Evolutionary conservation across 1,140 invertebrate genomes (phyloP).

Genomic region (Magallana ariakensis): DNA sequence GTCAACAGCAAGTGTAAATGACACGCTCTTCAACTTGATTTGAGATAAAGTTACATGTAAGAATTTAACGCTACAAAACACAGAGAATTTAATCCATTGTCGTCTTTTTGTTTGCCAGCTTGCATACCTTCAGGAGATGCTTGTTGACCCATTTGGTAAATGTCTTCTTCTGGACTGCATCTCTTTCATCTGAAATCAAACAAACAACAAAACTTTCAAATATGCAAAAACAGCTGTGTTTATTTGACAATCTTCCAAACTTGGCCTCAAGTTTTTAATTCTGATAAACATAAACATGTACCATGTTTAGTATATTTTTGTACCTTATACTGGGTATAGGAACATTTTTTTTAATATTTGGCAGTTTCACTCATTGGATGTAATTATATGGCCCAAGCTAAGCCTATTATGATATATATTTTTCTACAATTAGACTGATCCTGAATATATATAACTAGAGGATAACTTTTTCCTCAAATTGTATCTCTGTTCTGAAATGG

Average conservation of each 20-base stretch:
- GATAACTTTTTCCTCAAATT: too few species aligned
- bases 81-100: not conserved
- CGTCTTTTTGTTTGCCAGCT: not conserved
- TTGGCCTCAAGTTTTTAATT: not conserved
- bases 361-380: too few species aligned
- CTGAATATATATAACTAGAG: too few species aligned
- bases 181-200: constrained; percentile 95
- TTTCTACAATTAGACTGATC: too few species aligned
- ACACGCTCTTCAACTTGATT: not conserved
- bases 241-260: not conserved
- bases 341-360: too few species aligned
- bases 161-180: constrained; percentile 99
- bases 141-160: constrained; percentile 99
- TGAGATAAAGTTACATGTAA: not conserved
- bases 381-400: too few species aligned
- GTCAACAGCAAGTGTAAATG: constrained; percentile 20
- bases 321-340: too few species aligned
- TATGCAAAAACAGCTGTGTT: not conserved
- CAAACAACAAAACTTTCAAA: constrained; percentile 43
- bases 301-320: too few species aligned
- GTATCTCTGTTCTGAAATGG: too few species aligned
- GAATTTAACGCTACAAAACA: not conserved
- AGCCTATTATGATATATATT: too few species aligned
- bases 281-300: too few species aligned
- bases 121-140: constrained; percentile 98